These are phyloP conservation scores for Agrenia bidenticulata DNA, from an alignment of 2,888 invertebrate genomes.

Conservation along the genomic window DNA sequence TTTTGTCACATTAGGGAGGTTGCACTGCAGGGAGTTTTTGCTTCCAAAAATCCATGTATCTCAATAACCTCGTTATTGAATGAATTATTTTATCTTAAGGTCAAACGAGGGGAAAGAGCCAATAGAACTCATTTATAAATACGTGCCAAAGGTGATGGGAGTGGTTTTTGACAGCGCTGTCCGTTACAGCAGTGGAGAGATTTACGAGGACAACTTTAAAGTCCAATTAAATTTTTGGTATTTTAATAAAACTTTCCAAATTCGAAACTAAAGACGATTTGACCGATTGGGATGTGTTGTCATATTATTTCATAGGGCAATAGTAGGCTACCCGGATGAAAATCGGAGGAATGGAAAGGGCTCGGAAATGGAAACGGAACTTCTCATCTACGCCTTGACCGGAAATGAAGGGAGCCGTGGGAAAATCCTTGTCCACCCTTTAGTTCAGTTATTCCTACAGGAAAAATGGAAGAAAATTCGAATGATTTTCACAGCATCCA, in stretches of 20 bases:
- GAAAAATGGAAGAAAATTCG: slow-evolving; percentile 42
- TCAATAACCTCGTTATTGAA: not conserved
- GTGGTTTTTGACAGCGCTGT: slow-evolving; percentile 33
- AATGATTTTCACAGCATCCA: slow-evolving; percentile 35
- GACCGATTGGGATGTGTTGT: no score
- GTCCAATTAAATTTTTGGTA: slow-evolving; percentile 41
- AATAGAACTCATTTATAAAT: slow-evolving; percentile 34
- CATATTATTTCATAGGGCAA: slow-evolving; percentile 26
- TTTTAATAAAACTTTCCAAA: not conserved
- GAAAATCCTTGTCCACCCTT: slow-evolving; percentile 37
- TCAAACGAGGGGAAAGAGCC: slow-evolving; percentile 28
- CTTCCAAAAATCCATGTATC: not conserved
- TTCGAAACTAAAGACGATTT: no score
- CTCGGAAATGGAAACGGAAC: slow-evolving; percentile 30
- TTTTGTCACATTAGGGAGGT: not conserved
- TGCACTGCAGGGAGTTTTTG: not conserved
- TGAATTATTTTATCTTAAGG: slow-evolving; percentile 11
- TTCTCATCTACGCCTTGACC: slow-evolving; percentile 30
- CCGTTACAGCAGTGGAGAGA: slow-evolving; percentile 27
- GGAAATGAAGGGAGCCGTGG: slow-evolving; percentile 28
- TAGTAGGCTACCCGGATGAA: slow-evolving; percentile 31
- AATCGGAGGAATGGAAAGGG: no score
- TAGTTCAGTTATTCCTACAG: slow-evolving; percentile 37
- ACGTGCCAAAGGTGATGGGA: slow-evolving; percentile 36
- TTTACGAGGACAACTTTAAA: slow-evolving; percentile 30